phyloP scores from a whole-genome alignment of 2,797 vertebrate species.

The Spinus pinus region DNA sequence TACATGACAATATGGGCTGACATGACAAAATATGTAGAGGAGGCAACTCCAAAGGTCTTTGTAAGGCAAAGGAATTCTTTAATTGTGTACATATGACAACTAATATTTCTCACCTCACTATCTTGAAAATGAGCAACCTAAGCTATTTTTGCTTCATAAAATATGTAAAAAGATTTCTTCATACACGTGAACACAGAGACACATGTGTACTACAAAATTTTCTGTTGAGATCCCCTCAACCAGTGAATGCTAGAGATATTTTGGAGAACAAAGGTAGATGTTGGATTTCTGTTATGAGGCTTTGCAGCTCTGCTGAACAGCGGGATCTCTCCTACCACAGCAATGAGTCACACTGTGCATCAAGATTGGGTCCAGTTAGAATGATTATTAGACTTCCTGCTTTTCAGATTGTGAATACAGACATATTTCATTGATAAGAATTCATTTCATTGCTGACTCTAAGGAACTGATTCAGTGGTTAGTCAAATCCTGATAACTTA shows the following conservation, averaged over 20 bases:
- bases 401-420: background rate
- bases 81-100: background rate
- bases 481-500: background rate
- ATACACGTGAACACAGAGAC: rapidly evolving
- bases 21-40: background rate
- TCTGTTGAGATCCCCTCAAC: background rate
- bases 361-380: background rate
- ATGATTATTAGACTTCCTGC: background rate
- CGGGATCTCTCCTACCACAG: background rate
- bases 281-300: background rate
- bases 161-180: background rate
- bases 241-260: background rate
- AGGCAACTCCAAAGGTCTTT: background rate
- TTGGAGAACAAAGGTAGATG: rapidly evolving
- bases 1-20: background rate
- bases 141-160: background rate
- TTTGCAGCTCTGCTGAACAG: background rate
- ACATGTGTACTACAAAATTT: background rate
- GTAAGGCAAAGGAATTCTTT: background rate
- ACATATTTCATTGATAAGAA: background rate
- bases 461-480: background rate
- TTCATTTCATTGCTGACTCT: background rate
- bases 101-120: no score
- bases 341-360: background rate
- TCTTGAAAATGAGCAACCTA: no score